A percentile compares a stretch with the other conserved stretches of the same genome.
These are phyloP conservation scores for Eulemur albifrons DNA, from an alignment of 2,797 vertebrate genomes.

Conservation along the genomic window DNA sequence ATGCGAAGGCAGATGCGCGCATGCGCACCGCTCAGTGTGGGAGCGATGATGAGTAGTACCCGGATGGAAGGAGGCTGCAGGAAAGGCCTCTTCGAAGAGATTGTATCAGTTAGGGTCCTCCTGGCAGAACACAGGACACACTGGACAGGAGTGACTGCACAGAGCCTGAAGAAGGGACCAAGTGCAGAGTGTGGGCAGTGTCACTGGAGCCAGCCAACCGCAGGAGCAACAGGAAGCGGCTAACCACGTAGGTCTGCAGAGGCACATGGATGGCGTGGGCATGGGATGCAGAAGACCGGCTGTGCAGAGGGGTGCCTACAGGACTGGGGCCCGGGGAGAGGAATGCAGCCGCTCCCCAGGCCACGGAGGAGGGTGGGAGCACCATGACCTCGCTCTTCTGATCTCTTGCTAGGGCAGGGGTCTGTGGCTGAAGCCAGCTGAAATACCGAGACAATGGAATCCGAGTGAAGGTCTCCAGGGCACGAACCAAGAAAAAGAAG, in stretches of 20 bases:
- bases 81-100: too few species aligned
- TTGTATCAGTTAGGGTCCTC: background rate
- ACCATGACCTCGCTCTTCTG: background rate
- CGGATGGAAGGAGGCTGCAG: background rate
- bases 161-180: background rate
- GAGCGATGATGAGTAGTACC: accelerated
- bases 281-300: background rate
- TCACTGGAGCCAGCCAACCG: background rate
- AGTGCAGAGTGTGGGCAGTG: too few species aligned
- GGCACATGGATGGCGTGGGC: accelerated
- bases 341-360: too few species aligned
- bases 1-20: accelerated
- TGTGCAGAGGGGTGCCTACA: background rate
- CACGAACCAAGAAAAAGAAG: background rate
- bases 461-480: background rate
- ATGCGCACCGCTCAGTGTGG: accelerated
- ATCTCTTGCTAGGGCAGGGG: background rate
- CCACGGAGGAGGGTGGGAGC: too few species aligned
- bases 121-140: background rate
- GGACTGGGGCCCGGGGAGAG: background rate
- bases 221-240: too few species aligned
- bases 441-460: background rate
- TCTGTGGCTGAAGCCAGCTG: background rate
- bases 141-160: background rate
- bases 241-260: background rate